These are phyloP conservation scores for Labrus mixtus DNA, from an alignment of 2,113 vertebrate species.

Conservation along the genomic window DNA sequence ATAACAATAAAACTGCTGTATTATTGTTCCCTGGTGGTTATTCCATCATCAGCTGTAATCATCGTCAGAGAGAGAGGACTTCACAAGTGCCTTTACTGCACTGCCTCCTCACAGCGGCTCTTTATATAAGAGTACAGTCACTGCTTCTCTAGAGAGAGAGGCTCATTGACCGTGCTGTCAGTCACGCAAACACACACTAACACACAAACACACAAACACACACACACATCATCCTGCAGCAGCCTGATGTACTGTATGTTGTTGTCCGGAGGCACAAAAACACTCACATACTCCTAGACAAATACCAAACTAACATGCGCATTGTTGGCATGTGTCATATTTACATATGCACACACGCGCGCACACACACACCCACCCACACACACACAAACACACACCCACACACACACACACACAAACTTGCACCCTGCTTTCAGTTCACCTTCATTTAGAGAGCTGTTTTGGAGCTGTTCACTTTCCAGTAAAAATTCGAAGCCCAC, in stretches of 20 bases:
- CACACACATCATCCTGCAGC: background rate
- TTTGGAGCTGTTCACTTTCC: slow-evolving; percentile 29
- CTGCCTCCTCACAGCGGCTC: slow-evolving; percentile 30
- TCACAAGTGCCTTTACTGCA: slow-evolving; percentile 16
- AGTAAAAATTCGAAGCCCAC: slow-evolving; percentile 32
- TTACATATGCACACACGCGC: background rate
- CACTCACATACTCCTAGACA: background rate
- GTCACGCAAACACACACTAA: slow-evolving; percentile 20
- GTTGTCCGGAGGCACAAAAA: background rate
- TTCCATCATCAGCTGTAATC: slow-evolving; percentile 16
- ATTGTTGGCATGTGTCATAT: too few relatives aligned
- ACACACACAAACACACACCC: background rate
- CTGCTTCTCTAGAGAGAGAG: slow-evolving; percentile 34
- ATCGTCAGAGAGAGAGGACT: background rate
- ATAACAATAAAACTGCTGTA: too few relatives aligned
- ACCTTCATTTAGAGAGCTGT: slow-evolving; percentile 15
- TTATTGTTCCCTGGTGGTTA: too few relatives aligned
- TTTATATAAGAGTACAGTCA: slow-evolving; percentile 52
- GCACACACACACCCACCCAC: too few relatives aligned
- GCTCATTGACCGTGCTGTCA: slow-evolving; percentile 52
- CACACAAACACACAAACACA: slow-evolving; percentile 3
- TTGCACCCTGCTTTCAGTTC: background rate
- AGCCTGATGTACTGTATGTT: background rate
- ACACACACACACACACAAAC: background rate
- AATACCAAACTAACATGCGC: too few relatives aligned